phyloP scores from a whole-genome alignment of 2,888 invertebrate species.

The Deroplatys truncata region DNA sequence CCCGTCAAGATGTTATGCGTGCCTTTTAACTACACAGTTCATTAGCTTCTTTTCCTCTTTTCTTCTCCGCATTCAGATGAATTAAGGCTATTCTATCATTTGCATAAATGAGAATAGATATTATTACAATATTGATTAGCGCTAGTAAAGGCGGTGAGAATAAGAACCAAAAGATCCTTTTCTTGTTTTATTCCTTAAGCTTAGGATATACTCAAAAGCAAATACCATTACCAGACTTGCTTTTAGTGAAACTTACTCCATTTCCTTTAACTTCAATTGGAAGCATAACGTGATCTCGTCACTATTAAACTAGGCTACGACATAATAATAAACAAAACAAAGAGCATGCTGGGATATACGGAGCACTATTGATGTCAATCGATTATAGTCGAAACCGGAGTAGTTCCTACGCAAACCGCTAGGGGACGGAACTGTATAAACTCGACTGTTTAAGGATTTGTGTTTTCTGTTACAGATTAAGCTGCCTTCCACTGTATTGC shows the following conservation, averaged over 20 bases:
- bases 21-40: neutral
- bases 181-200: neutral
- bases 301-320: neutral
- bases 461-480: no score
- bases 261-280: neutral
- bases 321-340: neutral
- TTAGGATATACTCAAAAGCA: neutral
- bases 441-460: neutral
- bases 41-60: neutral
- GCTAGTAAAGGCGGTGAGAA: neutral
- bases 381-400: neutral
- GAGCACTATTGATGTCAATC: neutral
- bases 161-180: neutral
- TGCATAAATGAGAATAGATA: neutral
- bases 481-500: no score
- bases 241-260: neutral
- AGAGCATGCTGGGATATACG: neutral
- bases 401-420: neutral
- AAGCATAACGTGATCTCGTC: neutral
- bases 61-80: neutral
- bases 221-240: neutral
- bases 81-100: neutral
- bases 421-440: neutral
- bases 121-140: conserved; percentile 3
- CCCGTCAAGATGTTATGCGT: neutral